A percentile compares a stretch with the other conserved stretches of the same genome.
phyloP scores from a whole-genome alignment of 2,888 invertebrate species.

The Aspidiotus destructor region DNA sequence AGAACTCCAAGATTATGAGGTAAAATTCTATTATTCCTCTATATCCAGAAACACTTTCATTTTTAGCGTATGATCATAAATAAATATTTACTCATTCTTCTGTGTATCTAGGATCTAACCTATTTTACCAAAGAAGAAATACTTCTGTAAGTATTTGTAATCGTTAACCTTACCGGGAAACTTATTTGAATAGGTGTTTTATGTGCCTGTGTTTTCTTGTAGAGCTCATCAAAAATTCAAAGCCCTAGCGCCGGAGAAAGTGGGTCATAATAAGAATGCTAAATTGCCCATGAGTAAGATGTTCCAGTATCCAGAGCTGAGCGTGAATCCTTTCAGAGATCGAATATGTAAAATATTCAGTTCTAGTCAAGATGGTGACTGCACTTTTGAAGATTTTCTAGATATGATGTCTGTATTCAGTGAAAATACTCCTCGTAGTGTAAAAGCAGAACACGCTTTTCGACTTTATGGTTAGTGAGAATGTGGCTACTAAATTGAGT shows the following conservation, averaged over 20 bases:
- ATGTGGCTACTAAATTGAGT: background rate
- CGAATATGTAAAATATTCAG: constrained; percentile 87
- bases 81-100: constrained; percentile 28
- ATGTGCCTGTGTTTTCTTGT: constrained; percentile 38
- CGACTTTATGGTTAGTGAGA: constrained; percentile 70
- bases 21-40: constrained; percentile 41
- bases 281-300: constrained; percentile 76
- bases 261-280: constrained; percentile 77
- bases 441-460: constrained; percentile 92
- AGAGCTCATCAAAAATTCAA: constrained; percentile 87
- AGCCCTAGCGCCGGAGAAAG: constrained; percentile 77
- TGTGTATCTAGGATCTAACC: constrained; percentile 66
- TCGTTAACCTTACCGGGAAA: background rate
- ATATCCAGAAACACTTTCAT: constrained; percentile 22
- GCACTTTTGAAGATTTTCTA: constrained; percentile 89
- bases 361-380: constrained; percentile 77
- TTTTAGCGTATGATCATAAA: constrained; percentile 20
- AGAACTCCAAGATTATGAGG: constrained; percentile 84
- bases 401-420: constrained; percentile 97
- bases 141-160: constrained; percentile 58
- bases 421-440: constrained; percentile 78
- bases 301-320: constrained; percentile 73
- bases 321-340: constrained; percentile 84
- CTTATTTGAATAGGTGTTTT: constrained; percentile 27
- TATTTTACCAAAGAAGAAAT: constrained; percentile 91